Evolutionary conservation across 1,140 invertebrate genomes (phyloP), one percentile per base, ranked within the genome.

Genomic region (Tetraneura akinire): DNA sequence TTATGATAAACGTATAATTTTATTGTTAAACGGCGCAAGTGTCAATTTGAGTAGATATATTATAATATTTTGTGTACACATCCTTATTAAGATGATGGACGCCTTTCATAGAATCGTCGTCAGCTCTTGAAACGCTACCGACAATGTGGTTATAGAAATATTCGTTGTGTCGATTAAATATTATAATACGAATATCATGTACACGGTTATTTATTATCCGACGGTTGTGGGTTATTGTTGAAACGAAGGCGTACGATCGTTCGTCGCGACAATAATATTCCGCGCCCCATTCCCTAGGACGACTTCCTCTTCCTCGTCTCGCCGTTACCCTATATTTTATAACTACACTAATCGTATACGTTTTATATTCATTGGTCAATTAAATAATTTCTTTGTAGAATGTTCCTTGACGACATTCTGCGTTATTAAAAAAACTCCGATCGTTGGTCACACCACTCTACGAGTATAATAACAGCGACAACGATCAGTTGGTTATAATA

Each of bases 301-400:
- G 0, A n/a, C 9, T n/a, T 2, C 29, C 29, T 8, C 16, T 32
- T 66, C 62, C 0, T 9, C 9, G 55, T 60, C 3, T n/a, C 16
- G 14, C 42, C 8, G 1, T 13, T 21, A 14, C 37, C 21, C n/a
- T 8, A 1, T n/a, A 14, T 1, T 68, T 68, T 45, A 68, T 37
- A 37, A 37, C 32, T 4, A 68, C 26, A 16, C 29, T 62, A 37
- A 47, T 47, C 45, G 45, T 47, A 47, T 47, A 8, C 64, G 21
- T 68, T 47, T 47, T 18, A 23, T 23, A 45, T 45, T 45, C 37
- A 68, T 68, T 47, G 66, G 21, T 45, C 42, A 68, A 68, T 68
- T 68, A 47, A 68, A 68, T 21, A 47, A 47, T 47, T 47, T 68
- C 42, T 68, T 68, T 21, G 32, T n/a, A n/a, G 23, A 23, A 1